Evolutionary conservation across 2,888 invertebrate genomes (phyloP).

Genomic region (Ligdia adustata): DNA sequence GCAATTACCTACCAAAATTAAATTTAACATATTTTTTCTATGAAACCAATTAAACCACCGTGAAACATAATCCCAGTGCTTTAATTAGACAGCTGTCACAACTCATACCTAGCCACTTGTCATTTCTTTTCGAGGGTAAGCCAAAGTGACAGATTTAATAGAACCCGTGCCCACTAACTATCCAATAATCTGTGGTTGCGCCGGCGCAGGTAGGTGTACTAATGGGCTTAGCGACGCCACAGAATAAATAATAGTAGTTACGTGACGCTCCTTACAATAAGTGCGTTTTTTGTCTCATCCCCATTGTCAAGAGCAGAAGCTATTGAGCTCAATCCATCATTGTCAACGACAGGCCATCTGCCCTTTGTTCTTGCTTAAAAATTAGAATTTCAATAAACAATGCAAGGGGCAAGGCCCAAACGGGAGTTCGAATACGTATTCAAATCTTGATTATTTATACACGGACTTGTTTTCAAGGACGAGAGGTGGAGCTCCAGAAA

Average conservation of each 20-base stretch:
- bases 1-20: background rate
- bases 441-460: conserved; percentile 40
- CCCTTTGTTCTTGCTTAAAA: conserved; percentile 75
- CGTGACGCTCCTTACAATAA: conserved; percentile 56
- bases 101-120: conserved; percentile 52
- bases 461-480: conserved; percentile 25
- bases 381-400: conserved; percentile 74
- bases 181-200: conserved; percentile 43
- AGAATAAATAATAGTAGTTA: conserved; percentile 4
- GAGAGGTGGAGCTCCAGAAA: conserved; percentile 11
- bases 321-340: conserved; percentile 67
- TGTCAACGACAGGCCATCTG: conserved; percentile 69
- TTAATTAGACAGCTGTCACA: conserved; percentile 63
- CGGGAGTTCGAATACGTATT: conserved; percentile 44
- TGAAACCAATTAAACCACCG: conserved; percentile 13
- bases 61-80: conserved; percentile 49
- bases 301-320: conserved; percentile 61
- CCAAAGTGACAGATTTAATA: conserved; percentile 69
- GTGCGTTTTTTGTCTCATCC: conserved; percentile 59
- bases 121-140: conserved; percentile 54
- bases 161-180: conserved; percentile 46
- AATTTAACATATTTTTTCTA: background rate
- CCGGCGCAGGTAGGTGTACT: conserved; percentile 55
- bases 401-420: conserved; percentile 49
- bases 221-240: conserved; percentile 56